Evolutionary conservation across 2,888 invertebrate genomes (phyloP).

Genomic region (Elegia similella): DNA sequence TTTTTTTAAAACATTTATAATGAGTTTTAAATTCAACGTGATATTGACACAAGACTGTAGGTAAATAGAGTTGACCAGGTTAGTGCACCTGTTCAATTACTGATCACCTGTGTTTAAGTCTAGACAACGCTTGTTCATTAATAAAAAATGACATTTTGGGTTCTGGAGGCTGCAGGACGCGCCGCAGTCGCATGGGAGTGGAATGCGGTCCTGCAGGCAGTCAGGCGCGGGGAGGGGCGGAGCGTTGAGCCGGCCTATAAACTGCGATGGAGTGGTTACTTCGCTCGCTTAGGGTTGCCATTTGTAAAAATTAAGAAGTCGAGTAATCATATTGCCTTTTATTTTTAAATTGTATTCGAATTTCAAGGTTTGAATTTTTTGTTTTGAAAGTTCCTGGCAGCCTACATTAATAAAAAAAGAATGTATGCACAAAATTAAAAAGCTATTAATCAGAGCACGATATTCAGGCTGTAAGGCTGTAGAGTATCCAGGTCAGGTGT

Average conservation of each 20-base stretch:
- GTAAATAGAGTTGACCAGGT: neutral
- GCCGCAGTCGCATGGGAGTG: slow-evolving; percentile 78
- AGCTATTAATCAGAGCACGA: too few species aligned
- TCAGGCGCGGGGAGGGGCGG: slow-evolving; percentile 33
- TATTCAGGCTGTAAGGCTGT: too few species aligned
- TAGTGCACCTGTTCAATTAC: slow-evolving; percentile 10
- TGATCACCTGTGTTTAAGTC: slow-evolving; percentile 14
- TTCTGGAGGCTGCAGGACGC: slow-evolving; percentile 67
- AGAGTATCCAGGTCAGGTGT: neutral
- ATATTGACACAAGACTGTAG: too few species aligned
- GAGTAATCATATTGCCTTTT: neutral
- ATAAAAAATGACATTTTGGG: slow-evolving; percentile 73
- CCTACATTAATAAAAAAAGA: too few species aligned
- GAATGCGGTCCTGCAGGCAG: slow-evolving; percentile 73
- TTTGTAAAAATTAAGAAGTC: slow-evolving; percentile 18
- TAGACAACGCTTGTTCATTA: slow-evolving; percentile 31
- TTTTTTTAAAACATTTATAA: neutral
- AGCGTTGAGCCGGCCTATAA: slow-evolving; percentile 60
- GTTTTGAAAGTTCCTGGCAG: neutral
- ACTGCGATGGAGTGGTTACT: slow-evolving; percentile 49
- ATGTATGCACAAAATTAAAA: too few species aligned
- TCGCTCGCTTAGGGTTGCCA: slow-evolving; percentile 21
- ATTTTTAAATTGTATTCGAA: neutral
- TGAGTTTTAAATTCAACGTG: neutral
- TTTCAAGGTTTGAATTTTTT: neutral